phyloP scores from a whole-genome alignment of 2,113 vertebrate genomes.

The Anseranas semipalmata region DNA sequence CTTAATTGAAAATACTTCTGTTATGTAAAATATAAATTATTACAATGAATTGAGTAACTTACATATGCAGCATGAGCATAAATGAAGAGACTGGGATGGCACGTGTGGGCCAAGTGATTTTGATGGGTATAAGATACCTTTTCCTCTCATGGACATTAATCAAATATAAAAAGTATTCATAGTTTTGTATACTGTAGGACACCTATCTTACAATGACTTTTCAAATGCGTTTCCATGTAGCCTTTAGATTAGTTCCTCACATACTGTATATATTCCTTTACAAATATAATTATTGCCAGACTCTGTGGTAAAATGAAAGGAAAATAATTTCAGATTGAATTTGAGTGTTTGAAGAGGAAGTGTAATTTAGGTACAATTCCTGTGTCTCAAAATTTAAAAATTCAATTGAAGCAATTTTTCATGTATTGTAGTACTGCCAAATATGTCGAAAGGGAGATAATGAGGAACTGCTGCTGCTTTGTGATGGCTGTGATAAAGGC shows the following conservation, averaged over 20 bases:
- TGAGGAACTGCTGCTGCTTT: constrained; percentile 95
- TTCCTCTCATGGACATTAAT: neutral
- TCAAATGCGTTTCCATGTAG: constrained; percentile 21
- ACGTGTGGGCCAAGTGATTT: constrained; percentile 29
- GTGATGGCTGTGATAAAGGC: constrained; percentile 98
- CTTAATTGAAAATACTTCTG: neutral
- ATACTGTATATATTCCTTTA: neutral
- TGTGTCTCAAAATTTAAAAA: neutral
- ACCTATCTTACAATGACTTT: constrained; percentile 32
- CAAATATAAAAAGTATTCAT: constrained; percentile 23
- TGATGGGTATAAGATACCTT: constrained; percentile 13
- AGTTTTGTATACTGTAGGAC: constrained; percentile 44
- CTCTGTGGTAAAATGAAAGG: constrained; percentile 35
- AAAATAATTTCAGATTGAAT: constrained; percentile 6
- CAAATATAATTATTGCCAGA: neutral
- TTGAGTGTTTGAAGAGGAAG: constrained; percentile 29
- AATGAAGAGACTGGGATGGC: constrained; percentile 21
- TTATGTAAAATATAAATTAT: neutral
- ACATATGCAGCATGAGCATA: neutral
- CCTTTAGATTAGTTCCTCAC: constrained; percentile 50
- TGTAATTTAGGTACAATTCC: neutral
- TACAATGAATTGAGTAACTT: neutral
- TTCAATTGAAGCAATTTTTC: constrained; percentile 18
- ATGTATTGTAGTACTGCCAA: constrained; percentile 92
- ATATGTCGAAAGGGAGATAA: constrained; percentile 98